These are phyloP conservation scores for Perca schrenkii DNA, from an alignment of 2,113 vertebrate genomes.

Conservation along the genomic window DNA sequence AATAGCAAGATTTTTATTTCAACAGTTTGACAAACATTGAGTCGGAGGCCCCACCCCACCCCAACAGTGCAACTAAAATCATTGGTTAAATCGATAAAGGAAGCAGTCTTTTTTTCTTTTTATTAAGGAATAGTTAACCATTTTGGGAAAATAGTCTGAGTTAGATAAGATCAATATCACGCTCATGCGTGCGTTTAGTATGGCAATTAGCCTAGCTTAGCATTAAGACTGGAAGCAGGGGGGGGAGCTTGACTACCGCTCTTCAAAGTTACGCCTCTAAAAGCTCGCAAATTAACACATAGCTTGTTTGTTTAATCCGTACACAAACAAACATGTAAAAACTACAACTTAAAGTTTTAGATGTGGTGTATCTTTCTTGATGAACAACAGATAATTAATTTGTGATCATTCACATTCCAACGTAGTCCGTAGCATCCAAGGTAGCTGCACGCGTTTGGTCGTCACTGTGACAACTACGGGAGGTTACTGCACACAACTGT, in stretches of 20 bases:
- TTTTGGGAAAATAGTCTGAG: not conserved
- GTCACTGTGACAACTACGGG: no score
- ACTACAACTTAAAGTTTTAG: not conserved
- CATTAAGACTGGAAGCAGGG: not conserved
- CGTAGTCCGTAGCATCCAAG: no score
- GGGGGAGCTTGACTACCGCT: not conserved
- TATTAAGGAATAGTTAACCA: constrained; percentile 11
- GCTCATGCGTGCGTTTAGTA: not conserved
- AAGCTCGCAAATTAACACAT: not conserved
- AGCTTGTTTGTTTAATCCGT: not conserved
- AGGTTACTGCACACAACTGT: no score
- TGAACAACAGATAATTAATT: no score
- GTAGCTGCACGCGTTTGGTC: no score
- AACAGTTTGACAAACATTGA: not conserved
- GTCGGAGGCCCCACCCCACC: not conserved
- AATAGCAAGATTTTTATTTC: constrained; percentile 3
- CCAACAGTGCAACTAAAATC: constrained; percentile 68
- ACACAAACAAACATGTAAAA: not conserved
- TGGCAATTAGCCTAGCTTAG: constrained; percentile 1
- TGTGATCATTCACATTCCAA: no score
- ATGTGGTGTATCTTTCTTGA: no score
- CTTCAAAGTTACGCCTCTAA: not conserved
- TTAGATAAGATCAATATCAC: not conserved
- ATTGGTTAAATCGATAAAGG: constrained; percentile 28
- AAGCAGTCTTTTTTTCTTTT: not conserved